phyloP scores from a whole-genome alignment of 1,140 invertebrate genomes.

The Leucophenga varia region DNA sequence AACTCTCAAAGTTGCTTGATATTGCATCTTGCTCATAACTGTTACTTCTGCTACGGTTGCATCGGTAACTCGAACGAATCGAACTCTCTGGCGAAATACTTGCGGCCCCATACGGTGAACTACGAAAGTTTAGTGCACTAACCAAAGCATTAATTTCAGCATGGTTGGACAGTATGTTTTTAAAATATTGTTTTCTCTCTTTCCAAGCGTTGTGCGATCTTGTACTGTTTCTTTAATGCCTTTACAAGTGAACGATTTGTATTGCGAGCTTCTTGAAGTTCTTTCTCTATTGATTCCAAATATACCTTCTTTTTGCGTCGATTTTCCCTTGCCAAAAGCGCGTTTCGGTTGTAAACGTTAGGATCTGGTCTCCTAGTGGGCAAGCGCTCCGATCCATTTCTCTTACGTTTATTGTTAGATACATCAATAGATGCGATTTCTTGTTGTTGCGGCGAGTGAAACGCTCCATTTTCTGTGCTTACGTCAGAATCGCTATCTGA shows the following conservation, averaged over 20 bases:
- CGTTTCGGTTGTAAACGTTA: slow-evolving; percentile 57
- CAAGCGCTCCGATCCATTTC: slow-evolving; percentile 17
- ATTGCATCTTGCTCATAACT: slow-evolving; percentile 10
- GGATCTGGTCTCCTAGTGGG: slow-evolving; percentile 42
- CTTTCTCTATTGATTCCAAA: slow-evolving; percentile 60
- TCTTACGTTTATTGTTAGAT: slow-evolving; percentile 10
- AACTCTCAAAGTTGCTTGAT: slow-evolving; percentile 4
- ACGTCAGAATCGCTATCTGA: slow-evolving; percentile 22
- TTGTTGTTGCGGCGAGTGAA: background rate
- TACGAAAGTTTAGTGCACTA: background rate
- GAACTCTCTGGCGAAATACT: slow-evolving; percentile 15
- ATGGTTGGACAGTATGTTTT: slow-evolving; percentile 60
- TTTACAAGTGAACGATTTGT: slow-evolving; percentile 58
- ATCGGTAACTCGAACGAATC: slow-evolving; percentile 11
- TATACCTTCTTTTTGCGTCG: slow-evolving; percentile 63
- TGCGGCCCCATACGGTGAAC: slow-evolving; percentile 4
- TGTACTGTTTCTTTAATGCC: slow-evolving; percentile 57
- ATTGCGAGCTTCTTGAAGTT: slow-evolving; percentile 52
- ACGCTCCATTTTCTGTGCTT: slow-evolving; percentile 6
- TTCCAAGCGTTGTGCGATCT: slow-evolving; percentile 56
- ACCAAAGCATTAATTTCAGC: slow-evolving; percentile 49
- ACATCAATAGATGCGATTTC: slow-evolving; percentile 1
- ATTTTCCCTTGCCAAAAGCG: slow-evolving; percentile 63
- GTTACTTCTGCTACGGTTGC: slow-evolving; percentile 13
- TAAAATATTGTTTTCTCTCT: slow-evolving; percentile 60